Conservation (phyloP, 2,888 invertebrate species). For the Dynastes hyllus region DNA sequence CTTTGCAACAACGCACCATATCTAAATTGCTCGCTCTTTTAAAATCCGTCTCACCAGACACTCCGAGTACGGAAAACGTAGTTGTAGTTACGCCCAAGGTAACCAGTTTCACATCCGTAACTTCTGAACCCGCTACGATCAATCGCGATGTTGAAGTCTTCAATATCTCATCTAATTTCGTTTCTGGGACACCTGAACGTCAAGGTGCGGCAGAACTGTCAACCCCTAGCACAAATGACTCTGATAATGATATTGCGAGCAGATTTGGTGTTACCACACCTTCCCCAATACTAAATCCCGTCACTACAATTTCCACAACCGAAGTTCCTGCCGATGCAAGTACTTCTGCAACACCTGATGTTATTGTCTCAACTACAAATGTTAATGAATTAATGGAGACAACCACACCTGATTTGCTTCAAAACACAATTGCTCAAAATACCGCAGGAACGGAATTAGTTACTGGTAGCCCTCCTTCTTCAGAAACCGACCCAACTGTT, state of each 20-base stretch:
- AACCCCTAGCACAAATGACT: conserved; percentile 12
- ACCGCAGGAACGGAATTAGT: conserved; percentile 9
- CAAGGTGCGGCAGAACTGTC: conserved; percentile 13
- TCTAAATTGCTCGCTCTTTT: conserved; percentile 66
- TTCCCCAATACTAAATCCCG: neutral
- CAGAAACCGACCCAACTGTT: neutral
- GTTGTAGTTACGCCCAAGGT: conserved; percentile 67
- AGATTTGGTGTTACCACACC: conserved; percentile 13
- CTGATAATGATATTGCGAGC: neutral
- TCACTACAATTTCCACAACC: neutral
- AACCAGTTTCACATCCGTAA: conserved; percentile 52
- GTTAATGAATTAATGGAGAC: neutral
- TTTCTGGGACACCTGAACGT: conserved; percentile 26
- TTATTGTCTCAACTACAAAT: neutral
- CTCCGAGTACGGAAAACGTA: conserved; percentile 57
- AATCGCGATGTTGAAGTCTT: conserved; percentile 55
- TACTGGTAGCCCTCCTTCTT: neutral
- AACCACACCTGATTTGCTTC: conserved; percentile 35
- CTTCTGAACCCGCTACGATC: conserved; percentile 26
- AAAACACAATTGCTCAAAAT: conserved; percentile 40
- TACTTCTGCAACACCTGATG: conserved; percentile 21
- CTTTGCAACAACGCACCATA: conserved; percentile 66
- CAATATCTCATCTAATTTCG: conserved; percentile 52
- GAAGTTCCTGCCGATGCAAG: neutral
- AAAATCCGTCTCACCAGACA: conserved; percentile 67